Evolutionary conservation across 2,113 vertebrate genomes (phyloP).

Genomic region (Cottus gobio): DNA sequence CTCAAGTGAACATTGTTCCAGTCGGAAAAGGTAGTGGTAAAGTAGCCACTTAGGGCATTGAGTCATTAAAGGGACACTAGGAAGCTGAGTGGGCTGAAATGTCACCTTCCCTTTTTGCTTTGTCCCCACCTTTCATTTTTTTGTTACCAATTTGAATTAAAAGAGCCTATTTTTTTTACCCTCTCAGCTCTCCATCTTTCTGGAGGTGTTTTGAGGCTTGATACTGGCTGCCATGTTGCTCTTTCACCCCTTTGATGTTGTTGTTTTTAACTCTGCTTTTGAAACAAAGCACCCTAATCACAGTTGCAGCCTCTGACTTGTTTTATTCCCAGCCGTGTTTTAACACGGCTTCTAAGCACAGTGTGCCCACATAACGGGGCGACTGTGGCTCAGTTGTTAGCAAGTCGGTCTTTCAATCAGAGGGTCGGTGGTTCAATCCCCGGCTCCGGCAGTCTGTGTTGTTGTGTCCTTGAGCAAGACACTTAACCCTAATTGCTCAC

Average conservation of each 20-base stretch:
- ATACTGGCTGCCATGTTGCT: constrained; percentile 2
- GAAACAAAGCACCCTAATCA: constrained; percentile 16
- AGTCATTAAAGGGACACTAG: constrained; percentile 26
- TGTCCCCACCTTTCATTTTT: neutral
- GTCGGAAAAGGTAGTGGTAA: neutral
- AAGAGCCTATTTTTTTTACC: neutral
- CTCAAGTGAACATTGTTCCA: constrained; percentile 9
- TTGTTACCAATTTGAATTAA: constrained; percentile 21
- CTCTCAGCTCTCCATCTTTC: constrained; percentile 16
- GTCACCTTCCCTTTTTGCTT: constrained; percentile 35
- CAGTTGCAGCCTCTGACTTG: constrained; percentile 35
- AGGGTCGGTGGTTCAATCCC: too few species aligned
- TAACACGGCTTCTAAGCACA: neutral
- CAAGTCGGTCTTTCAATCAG: too few species aligned
- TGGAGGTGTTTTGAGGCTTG: constrained; percentile 25
- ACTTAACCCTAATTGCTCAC: too few species aligned
- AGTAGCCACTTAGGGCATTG: constrained; percentile 25
- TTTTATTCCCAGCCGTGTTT: neutral
- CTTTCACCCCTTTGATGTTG: constrained; percentile 41
- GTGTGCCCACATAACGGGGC: constrained; percentile 11
- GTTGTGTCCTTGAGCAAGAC: too few species aligned
- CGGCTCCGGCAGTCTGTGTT: too few species aligned
- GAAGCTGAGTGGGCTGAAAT: constrained; percentile 31
- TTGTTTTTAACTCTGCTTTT: constrained; percentile 48
- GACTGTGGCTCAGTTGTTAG: too few species aligned